phyloP scores from a whole-genome alignment of 2,797 vertebrate genomes.

The Huso huso region DNA sequence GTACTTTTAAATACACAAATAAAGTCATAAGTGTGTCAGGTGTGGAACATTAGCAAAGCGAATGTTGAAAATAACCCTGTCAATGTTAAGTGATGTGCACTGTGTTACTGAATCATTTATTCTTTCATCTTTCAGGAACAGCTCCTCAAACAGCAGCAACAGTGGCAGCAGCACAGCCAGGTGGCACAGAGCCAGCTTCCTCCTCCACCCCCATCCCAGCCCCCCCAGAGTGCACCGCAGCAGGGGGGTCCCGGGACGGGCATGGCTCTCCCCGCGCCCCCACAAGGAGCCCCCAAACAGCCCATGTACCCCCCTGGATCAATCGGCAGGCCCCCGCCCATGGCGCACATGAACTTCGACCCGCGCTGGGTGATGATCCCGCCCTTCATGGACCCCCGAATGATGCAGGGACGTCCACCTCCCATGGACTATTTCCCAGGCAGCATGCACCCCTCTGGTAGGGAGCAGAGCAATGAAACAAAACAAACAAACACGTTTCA shows the following conservation, averaged over 20 bases:
- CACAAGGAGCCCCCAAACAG: constrained; percentile 51
- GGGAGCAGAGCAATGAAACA: constrained; percentile 13
- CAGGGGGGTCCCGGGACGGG: constrained; percentile 17
- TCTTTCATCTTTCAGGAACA: constrained; percentile 52
- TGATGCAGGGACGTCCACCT: constrained; percentile 80
- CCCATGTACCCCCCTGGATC: constrained; percentile 68
- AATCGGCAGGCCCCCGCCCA: constrained; percentile 74
- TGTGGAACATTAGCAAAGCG: too few species aligned
- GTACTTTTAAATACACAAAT: too few species aligned
- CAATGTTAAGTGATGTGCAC: too few species aligned
- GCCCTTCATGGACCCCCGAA: constrained; percentile 84
- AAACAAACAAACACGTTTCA: too few species aligned
- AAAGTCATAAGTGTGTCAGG: too few species aligned
- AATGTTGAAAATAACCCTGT: too few species aligned
- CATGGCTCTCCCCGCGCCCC: constrained; percentile 24
- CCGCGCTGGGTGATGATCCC: constrained; percentile 92
- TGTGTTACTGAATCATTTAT: neutral
- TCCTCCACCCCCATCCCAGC: constrained; percentile 50
- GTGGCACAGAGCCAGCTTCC: constrained; percentile 54
- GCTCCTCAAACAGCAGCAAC: constrained; percentile 65
- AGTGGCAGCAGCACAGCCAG: constrained; percentile 67
- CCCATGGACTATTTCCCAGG: constrained; percentile 81
- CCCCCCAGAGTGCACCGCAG: constrained; percentile 50
- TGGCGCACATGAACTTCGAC: constrained; percentile 81
- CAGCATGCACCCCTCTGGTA: constrained; percentile 80